These are phyloP conservation scores for Aricia agestis DNA, from an alignment of 1,140 invertebrate species.

Conservation along the genomic window DNA sequence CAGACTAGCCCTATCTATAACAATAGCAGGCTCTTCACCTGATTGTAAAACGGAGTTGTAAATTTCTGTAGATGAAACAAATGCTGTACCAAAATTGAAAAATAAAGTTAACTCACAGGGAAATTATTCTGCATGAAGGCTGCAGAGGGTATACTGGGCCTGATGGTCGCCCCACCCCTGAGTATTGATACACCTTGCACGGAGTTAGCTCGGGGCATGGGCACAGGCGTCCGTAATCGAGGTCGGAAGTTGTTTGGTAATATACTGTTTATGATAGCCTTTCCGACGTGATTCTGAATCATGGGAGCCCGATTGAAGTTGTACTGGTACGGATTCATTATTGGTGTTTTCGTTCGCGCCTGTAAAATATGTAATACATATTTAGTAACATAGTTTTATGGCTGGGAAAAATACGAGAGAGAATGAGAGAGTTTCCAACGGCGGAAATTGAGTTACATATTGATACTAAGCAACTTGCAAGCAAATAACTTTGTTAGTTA, in stretches of 20 bases:
- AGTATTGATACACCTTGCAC: slow-evolving; percentile 48
- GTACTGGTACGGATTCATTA: slow-evolving; percentile 53
- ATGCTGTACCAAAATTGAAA: too few species aligned
- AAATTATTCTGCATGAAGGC: neutral
- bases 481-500: too few species aligned
- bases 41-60: too few species aligned
- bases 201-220: slow-evolving; percentile 30
- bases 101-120: neutral
- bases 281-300: slow-evolving; percentile 18
- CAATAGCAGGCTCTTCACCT: too few species aligned
- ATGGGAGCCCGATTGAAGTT: slow-evolving; percentile 41
- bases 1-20: too few species aligned
- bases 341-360: slow-evolving; percentile 61
- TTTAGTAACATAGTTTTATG: neutral
- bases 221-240: slow-evolving; percentile 41
- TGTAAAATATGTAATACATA: neutral
- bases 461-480: too few species aligned
- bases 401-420: too few species aligned
- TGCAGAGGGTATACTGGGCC: slow-evolving; percentile 22
- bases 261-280: slow-evolving; percentile 34
- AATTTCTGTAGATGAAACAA: too few species aligned
- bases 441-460: too few species aligned
- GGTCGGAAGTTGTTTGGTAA: slow-evolving; percentile 32
- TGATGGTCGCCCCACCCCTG: slow-evolving; percentile 44
- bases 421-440: too few species aligned